Conservation (phyloP, 2,797 vertebrate genomes). For the Siniperca scherzeri region DNA sequence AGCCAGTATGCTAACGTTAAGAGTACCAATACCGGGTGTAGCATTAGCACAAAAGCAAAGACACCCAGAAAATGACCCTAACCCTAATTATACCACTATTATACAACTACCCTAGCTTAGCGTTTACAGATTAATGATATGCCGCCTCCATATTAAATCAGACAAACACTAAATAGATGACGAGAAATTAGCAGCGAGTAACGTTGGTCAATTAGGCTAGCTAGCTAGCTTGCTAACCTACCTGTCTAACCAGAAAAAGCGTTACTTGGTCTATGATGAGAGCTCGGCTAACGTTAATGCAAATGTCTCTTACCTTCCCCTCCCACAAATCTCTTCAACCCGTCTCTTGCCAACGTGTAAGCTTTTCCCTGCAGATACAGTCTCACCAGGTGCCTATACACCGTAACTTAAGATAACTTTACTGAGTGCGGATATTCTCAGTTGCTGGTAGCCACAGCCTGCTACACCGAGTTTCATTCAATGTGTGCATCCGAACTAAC, state of each 20-base stretch:
- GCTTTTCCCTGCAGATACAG: not conserved
- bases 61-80: conserved; percentile 19
- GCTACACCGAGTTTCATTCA: conserved; percentile 81
- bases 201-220: conserved; percentile 43
- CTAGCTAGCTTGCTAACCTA: conserved; percentile 77
- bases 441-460: conserved; percentile 48
- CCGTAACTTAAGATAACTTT: conserved; percentile 12
- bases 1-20: conserved; percentile 73
- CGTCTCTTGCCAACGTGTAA: conserved; percentile 23
- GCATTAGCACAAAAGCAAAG: conserved; percentile 26
- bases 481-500: conserved; percentile 63
- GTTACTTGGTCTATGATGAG: conserved; percentile 65
- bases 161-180: not conserved
- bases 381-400: not conserved
- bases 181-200: not conserved
- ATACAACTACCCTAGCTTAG: not conserved
- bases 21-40: conserved; percentile 53
- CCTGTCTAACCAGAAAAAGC: conserved; percentile 78
- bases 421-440: conserved; percentile 23
- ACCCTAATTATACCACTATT: not conserved
- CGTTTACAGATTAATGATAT: not conserved
- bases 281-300: conserved; percentile 61
- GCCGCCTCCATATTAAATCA: not conserved
- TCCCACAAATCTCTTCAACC: conserved; percentile 51
- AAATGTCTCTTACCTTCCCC: conserved; percentile 72